Evolutionary conservation across 2,888 invertebrate genomes (phyloP), one percentile per base, ranked within the genome.

Genomic region (Apodemia hepburni): DNA sequence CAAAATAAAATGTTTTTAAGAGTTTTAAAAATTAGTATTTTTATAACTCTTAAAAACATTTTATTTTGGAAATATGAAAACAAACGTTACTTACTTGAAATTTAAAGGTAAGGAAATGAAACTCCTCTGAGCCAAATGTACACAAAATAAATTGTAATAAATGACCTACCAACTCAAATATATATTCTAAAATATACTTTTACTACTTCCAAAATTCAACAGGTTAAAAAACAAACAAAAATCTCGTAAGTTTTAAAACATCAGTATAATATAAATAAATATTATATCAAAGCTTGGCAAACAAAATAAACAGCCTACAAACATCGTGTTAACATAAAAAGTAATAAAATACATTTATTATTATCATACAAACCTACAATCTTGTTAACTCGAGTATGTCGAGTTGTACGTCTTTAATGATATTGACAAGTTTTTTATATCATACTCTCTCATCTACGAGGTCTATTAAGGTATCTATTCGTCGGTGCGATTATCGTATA

Each of bases 351-450:
- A 83, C 80, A 76, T 74, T 84, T 80, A 85, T 85, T 87, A 85
- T 81, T 78, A 73, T 68, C 73, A 73, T 73, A 79, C 75, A 79
- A 75, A 74, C 78, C 77, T 75, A 82, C 83, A 82, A 85, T 85
- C 85, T 87, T 81, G 81, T 85, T 85, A 83, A 82, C 54, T 54
- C 27, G 54, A 54, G 54, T 54, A 54, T 27, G 54, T 54, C 54
- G 54, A 54, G 54, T 22, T 61, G 51, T 33, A 35, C 51, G 61
- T 33, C 61, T 61, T 61, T 61, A 22, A 85, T 84, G 82, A 84
- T 84, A 85, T 85, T 82, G 85, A 89, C 82, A 84, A 80, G 82
- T 74, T 77, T 77, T 80, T 80, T 82, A 84, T 85, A 87, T 88
- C 86, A 68, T 67, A 65, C 75, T 70, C 73, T 79, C 75, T 75